Base-by-base conservation (phyloP, 2,797 vertebrate genomes). In the Philypnodon macrostomus region DNA sequence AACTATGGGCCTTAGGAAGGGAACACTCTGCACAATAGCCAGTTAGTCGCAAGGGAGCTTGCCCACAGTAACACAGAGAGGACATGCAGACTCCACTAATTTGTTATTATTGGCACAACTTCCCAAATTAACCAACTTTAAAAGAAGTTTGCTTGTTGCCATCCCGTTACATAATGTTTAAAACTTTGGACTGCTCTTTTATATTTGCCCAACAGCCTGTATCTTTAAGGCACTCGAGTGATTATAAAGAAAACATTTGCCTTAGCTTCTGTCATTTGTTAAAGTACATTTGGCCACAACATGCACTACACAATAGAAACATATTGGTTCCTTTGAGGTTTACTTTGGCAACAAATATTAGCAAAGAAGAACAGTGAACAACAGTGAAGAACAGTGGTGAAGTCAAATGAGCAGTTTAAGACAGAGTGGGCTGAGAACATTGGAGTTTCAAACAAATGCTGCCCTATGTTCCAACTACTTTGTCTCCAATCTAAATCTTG, bases 331-430 rank as follows among this genome's bases (percentile, higher is more conserved):
- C 74, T 77, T 40, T 60, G 73, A 79, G 69, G 48, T 77, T 84
- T 75, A 68, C 67, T 79, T 83, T 87, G 80, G 82, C 84, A 88
- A 67, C 76, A 73, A 51, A 64, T 15, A 40, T 14, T n/a, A n/a
- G 21, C 21, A 3, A 6, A 3, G 6, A 3, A 6, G 3, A 53
- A 46, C 60, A 63, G 70, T 65, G 67, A 67, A 79, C n/a, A n/a
- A n/a, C n/a, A n/a, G n/a, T n/a, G 74, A 84, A 86, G 75, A 78
- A 72, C 79, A 79, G 64, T 47, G 53, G 52, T 40, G 42, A 57
- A 78, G 56, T 76, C 45, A 81, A 85, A 62, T 80, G 80, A 85
- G 83, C 80, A 81, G 59, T 79, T 77, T 70, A 63, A 61, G 34
- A 75, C 32, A 55, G 53, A 76, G 70, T 61, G 59, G 14, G 26